These are phyloP conservation scores for Lithophane leautieri DNA, from an alignment of 2,888 invertebrate species.

Conservation along the genomic window DNA sequence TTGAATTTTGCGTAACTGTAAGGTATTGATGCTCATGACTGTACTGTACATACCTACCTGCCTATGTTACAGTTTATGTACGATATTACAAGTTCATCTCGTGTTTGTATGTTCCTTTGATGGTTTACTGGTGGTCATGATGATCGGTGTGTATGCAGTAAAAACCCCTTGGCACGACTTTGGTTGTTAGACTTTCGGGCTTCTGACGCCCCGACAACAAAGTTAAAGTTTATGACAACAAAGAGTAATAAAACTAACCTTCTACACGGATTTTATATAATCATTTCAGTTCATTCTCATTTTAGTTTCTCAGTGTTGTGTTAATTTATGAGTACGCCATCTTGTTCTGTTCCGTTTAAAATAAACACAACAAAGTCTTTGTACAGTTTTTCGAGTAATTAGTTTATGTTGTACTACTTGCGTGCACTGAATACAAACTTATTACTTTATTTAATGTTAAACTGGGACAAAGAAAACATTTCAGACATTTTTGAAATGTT, in stretches of 20 bases:
- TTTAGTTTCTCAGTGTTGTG: slow-evolving; percentile 21
- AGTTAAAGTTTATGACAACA: too few relatives aligned
- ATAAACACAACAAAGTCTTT: slow-evolving; percentile 29
- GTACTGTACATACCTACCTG: background rate
- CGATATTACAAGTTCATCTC: background rate
- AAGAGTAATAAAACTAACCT: background rate
- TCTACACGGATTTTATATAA: background rate
- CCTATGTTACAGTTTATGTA: background rate
- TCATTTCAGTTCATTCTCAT: too few relatives aligned
- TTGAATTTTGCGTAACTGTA: background rate
- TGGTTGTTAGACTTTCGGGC: too few relatives aligned
- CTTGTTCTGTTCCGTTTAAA: slow-evolving; percentile 36
- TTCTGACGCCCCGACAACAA: too few relatives aligned
- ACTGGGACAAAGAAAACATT: slow-evolving; percentile 4
- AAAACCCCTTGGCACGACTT: too few relatives aligned
- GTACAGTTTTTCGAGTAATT: slow-evolving; percentile 33
- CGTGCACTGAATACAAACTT: slow-evolving; percentile 26
- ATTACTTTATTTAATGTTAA: background rate
- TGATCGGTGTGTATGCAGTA: slow-evolving; percentile 1
- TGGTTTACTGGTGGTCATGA: background rate
- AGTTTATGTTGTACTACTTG: slow-evolving; percentile 3
- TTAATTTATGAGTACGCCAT: slow-evolving; percentile 44
- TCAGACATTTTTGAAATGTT: background rate
- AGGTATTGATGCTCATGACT: background rate
- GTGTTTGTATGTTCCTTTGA: slow-evolving; percentile 3